phyloP scores from a whole-genome alignment of 1,140 invertebrate species.

The Chionoecetes opilio region DNA sequence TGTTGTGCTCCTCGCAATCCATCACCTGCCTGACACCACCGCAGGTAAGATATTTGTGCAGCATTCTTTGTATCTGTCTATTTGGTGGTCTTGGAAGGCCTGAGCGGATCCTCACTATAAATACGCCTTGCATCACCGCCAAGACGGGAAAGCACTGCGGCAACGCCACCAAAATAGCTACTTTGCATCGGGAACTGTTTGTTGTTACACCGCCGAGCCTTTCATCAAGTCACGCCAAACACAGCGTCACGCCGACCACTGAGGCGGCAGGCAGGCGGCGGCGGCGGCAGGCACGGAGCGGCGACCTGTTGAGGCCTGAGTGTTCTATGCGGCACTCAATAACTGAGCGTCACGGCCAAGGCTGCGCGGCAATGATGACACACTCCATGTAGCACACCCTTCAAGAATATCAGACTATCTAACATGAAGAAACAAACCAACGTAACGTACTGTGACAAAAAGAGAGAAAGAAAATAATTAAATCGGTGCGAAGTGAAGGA shows the following conservation, averaged over 20 bases:
- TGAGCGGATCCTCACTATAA: not conserved
- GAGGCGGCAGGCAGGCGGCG: too few relatives aligned
- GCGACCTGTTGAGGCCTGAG: not conserved
- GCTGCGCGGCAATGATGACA: not conserved
- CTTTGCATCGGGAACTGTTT: not conserved
- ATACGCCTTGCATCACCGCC: conserved; percentile 12
- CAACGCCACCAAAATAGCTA: not conserved
- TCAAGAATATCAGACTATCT: too few relatives aligned
- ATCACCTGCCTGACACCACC: not conserved
- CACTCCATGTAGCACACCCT: too few relatives aligned
- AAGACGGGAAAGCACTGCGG: not conserved
- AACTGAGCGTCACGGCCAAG: not conserved
- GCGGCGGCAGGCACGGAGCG: too few relatives aligned
- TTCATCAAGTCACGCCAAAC: too few relatives aligned
- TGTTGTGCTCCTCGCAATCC: not conserved
- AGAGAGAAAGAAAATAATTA: too few relatives aligned
- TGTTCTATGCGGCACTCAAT: not conserved
- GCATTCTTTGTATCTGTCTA: not conserved
- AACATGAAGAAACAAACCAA: too few relatives aligned
- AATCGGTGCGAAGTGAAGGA: not conserved
- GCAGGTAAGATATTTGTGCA: not conserved
- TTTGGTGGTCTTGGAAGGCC: not conserved
- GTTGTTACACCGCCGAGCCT: too few relatives aligned
- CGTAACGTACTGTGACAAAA: too few relatives aligned
- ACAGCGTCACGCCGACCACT: not conserved